Conservation (phyloP, 1,140 invertebrate genomes). For the Rhynchophorus ferrugineus region DNA sequence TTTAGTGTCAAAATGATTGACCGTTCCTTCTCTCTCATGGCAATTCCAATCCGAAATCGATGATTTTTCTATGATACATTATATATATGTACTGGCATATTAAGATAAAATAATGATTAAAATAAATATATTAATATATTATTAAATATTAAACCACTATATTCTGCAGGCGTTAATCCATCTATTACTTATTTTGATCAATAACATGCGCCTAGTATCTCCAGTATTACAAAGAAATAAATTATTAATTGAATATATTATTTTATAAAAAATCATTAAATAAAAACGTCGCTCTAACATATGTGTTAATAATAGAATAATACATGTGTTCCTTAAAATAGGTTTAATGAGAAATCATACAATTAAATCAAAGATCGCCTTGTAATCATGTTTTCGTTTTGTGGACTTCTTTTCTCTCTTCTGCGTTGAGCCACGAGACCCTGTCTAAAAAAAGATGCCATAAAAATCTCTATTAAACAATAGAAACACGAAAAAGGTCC, state of each 20-base stretch:
- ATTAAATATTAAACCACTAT: no score
- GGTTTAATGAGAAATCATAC: background rate
- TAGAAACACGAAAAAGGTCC: background rate
- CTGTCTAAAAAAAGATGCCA: constrained; percentile 19
- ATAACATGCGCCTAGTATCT: no score
- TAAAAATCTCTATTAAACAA: background rate
- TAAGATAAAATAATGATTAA: no score
- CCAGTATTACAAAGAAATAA: background rate
- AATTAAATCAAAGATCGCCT: background rate
- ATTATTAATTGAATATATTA: background rate
- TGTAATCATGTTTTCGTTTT: constrained; percentile 17
- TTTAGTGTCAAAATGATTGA: no score
- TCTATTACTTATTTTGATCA: no score
- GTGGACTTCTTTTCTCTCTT: constrained; percentile 20
- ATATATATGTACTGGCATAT: no score
- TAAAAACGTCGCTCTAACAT: background rate
- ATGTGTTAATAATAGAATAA: background rate
- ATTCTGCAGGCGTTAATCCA: no score
- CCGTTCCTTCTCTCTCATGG: no score
- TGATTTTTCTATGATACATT: no score
- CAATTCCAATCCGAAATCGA: no score
- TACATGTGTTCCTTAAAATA: background rate
- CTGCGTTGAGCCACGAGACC: constrained; percentile 23
- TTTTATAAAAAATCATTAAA: background rate
- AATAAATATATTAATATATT: no score